Conservation (phyloP, 2,797 vertebrate genomes). For the Lerista edwardsae region DNA sequence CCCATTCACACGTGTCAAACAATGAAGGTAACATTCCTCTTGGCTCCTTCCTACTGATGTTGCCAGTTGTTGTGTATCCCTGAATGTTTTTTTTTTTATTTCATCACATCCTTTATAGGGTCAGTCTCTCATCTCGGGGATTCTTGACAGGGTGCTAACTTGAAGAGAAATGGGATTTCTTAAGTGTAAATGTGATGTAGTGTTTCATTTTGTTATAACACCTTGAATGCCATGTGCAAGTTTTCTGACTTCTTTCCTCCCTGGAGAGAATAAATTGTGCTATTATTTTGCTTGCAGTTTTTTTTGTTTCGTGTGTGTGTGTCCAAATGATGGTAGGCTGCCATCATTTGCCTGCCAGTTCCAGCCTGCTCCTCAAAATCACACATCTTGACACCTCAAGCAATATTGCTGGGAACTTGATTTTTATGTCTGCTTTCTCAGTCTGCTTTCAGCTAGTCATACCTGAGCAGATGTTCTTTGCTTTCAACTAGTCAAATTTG, state of each 20-base stretch:
- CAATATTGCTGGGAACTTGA: background rate
- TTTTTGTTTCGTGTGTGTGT: too few relatives aligned
- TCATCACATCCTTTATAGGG: constrained; percentile 23
- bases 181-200: background rate
- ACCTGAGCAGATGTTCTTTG: background rate
- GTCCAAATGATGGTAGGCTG: background rate
- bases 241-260: background rate
- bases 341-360: too few relatives aligned
- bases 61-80: background rate
- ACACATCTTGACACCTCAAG: background rate
- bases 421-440: background rate
- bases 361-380: background rate
- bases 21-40: background rate
- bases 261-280: background rate
- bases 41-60: background rate
- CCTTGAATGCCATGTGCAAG: background rate
- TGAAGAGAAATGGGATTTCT: constrained; percentile 13
- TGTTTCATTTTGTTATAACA: constrained; percentile 33
- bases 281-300: constrained; percentile 5
- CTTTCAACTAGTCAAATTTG: too few relatives aligned
- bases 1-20: background rate
- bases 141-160: constrained; percentile 3
- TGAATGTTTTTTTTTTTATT: background rate
- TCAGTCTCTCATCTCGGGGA: constrained; percentile 21
- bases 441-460: background rate